These are phyloP conservation scores for Aramus guarauna DNA, from an alignment of 2,113 vertebrate species.

Conservation along the genomic window DNA sequence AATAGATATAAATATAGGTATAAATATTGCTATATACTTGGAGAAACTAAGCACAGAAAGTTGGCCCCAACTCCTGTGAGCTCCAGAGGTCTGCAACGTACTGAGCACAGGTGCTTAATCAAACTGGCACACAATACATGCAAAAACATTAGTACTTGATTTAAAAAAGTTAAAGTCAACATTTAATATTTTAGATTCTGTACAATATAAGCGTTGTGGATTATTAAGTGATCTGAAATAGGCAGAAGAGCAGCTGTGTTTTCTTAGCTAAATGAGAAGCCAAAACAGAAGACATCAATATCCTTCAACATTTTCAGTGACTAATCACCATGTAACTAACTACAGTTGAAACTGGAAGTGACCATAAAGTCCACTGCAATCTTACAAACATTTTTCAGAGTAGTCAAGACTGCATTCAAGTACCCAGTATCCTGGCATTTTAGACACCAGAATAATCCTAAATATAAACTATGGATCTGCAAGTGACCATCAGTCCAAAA, in stretches of 20 bases:
- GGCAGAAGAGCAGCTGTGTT: background rate
- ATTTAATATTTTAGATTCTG: background rate
- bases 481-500: background rate
- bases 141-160: background rate
- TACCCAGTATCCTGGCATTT: background rate
- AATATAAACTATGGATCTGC: background rate
- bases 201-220: background rate
- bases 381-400: background rate
- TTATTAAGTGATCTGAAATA: background rate
- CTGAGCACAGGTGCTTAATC: background rate
- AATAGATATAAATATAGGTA: background rate
- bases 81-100: background rate
- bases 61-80: background rate
- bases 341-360: background rate
- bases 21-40: background rate
- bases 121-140: background rate
- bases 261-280: background rate
- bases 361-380: background rate
- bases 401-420: background rate
- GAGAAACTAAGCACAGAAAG: background rate
- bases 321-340: background rate
- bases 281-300: background rate
- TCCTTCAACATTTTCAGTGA: background rate
- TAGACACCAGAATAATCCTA: background rate
- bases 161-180: background rate